Evolutionary conservation across 92 coral and sea anemone species (phyloP), one percentile per base, ranked within the genome.

Genomic region (Bergia sp.): DNA sequence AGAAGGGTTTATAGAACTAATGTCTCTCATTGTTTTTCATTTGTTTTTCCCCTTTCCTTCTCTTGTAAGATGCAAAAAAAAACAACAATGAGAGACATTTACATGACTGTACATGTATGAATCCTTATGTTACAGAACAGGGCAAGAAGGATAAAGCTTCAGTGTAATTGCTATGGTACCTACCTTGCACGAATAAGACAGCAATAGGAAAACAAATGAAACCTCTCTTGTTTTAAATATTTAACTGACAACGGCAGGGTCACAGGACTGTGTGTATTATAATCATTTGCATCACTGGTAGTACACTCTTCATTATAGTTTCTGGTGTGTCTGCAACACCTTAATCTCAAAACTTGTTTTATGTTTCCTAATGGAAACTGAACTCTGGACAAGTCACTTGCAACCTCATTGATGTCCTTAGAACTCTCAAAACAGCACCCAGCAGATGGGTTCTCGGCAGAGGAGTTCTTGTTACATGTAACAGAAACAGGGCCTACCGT

Each of bases 151-250:
- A 10, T 53, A 53, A 53, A 53, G 58, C 58, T 53, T 53, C 58
- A 53, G 38, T 69, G 16, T 21, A 69, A 69, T 69, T 65, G 74
- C 4, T 23, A 67, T 4, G 37, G 29, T 12, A 5, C 82, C 50
- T 50, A 82, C 86, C 86, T 82, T 66, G 86, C 43, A 21, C 86
- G 86, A 66, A 82, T 82, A 11, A 82, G 76, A 65, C 86, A 82
- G 58, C 86, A 82, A n/a, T 64, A 82, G 16, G 86, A 66, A 66
- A 82, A 82, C 65, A 82, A 67, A 43, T 82, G 86, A 21, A 43
- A 82, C 77, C 37, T 82, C 38, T 82, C 58, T 71, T 43, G 72
- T 8, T 39, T 79, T 36, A 50, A 37, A 40, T 61, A 13, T 42
- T 57, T 20, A 37, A 42, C 47, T 37, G 23, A n/a, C 53, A 41